Evolutionary conservation across 2,113 vertebrate genomes (phyloP).

Genomic region (Heloderma charlesbogerti): DNA sequence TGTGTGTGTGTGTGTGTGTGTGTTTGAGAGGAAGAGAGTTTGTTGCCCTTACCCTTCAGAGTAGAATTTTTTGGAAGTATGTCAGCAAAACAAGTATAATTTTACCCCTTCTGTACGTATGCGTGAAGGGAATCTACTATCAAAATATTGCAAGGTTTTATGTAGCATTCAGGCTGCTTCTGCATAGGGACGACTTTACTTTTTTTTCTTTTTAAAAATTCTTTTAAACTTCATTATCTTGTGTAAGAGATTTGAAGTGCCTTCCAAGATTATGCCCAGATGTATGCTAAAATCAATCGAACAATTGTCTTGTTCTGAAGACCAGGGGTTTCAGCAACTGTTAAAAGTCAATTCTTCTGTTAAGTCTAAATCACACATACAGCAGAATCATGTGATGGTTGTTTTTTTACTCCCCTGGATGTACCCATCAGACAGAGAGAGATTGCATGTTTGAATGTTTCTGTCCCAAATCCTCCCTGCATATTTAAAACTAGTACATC

Average conservation of each 20-base stretch:
- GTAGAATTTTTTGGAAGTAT: conserved; percentile 51
- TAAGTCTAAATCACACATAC: not conserved
- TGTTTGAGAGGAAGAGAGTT: not conserved
- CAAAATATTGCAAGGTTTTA: conserved; percentile 38
- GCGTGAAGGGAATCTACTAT: conserved; percentile 41
- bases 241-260: conserved; percentile 65
- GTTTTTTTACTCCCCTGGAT: not conserved
- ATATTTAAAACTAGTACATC: not conserved
- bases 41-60: conserved; percentile 52
- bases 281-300: conserved; percentile 66
- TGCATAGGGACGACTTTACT: conserved; percentile 46
- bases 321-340: conserved; percentile 49
- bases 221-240: conserved; percentile 67
- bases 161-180: conserved; percentile 50
- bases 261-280: conserved; percentile 64
- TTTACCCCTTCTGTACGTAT: conserved; percentile 54
- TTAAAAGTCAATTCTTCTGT: not conserved
- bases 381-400: not conserved
- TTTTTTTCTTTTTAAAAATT: conserved; percentile 66
- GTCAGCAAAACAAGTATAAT: conserved; percentile 58
- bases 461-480: not conserved
- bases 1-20: conserved; percentile 30
- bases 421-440: no score
- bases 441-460: not conserved
- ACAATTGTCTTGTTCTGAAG: conserved; percentile 66